phyloP scores from a whole-genome alignment of 2,797 vertebrate species.

The Sebastes diploproa region DNA sequence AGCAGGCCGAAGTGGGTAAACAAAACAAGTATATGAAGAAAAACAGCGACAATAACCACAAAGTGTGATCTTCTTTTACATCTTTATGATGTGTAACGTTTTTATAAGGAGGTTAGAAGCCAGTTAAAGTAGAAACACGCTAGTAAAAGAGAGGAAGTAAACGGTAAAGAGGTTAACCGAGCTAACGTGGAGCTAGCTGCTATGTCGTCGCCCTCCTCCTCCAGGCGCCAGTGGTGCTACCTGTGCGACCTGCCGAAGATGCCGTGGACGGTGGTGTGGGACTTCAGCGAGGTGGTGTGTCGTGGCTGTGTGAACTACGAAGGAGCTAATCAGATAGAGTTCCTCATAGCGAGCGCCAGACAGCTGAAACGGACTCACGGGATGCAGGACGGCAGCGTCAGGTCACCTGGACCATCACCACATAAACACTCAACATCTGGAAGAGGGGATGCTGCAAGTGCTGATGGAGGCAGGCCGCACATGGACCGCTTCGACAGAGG shows the following conservation, averaged over 20 bases:
- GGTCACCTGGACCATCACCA: constrained; percentile 86
- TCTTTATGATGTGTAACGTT: constrained; percentile 14
- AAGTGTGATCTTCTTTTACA: neutral
- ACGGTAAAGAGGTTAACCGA: constrained; percentile 64
- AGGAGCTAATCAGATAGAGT: constrained; percentile 89
- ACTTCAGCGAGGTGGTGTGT: constrained; percentile 93
- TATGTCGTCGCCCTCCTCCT: constrained; percentile 85
- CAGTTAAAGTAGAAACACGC: neutral
- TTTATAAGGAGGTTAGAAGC: neutral
- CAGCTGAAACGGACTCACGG: constrained; percentile 88
- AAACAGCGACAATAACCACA: constrained; percentile 6
- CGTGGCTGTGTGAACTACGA: constrained; percentile 94
- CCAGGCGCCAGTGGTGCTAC: constrained; percentile 91
- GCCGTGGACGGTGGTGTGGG: constrained; percentile 94
- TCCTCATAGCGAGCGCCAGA: constrained; percentile 88
- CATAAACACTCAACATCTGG: constrained; percentile 81
- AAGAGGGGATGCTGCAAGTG: constrained; percentile 47
- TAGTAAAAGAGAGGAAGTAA: constrained; percentile 20
- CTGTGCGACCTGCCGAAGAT: constrained; percentile 92
- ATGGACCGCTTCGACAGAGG: constrained; percentile 74
- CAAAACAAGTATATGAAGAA: constrained; percentile 64
- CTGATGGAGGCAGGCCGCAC: constrained; percentile 74
- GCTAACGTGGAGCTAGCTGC: constrained; percentile 61
- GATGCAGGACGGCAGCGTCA: constrained; percentile 86
- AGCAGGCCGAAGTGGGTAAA: constrained; percentile 78